A percentile compares a stretch with the other conserved stretches of the same genome.
These are phyloP conservation scores for Hemichromis elongatus DNA, from an alignment of 2,113 vertebrate genomes.

Conservation along the genomic window DNA sequence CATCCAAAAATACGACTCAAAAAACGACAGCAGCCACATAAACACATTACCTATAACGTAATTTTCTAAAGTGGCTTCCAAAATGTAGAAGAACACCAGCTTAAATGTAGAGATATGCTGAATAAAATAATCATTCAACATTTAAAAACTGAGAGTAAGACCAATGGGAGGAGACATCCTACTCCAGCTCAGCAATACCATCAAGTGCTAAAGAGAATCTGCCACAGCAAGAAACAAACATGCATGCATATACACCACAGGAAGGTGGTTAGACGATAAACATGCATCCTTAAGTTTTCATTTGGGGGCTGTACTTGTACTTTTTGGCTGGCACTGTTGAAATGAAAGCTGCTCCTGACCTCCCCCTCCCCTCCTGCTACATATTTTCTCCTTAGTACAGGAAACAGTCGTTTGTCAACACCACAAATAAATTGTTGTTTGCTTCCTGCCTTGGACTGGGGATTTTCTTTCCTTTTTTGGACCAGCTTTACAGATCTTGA, in stretches of 20 bases:
- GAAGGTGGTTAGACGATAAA: constrained; percentile 24
- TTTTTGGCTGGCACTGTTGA: neutral
- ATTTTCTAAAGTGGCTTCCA: neutral
- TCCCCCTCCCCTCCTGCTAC: neutral
- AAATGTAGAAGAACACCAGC: neutral
- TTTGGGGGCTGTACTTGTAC: neutral
- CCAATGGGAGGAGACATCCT: neutral
- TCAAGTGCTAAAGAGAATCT: neutral
- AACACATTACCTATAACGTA: neutral
- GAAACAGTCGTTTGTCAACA: constrained; percentile 60
- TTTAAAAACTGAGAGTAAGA: neutral
- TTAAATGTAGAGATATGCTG: neutral
- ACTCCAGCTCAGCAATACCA: neutral
- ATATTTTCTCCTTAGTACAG: constrained; percentile 46
- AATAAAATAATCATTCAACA: neutral
- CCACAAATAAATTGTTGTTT: constrained; percentile 58
- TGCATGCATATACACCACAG: neutral
- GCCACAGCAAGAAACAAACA: neutral
- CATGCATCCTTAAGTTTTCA: constrained; percentile 14
- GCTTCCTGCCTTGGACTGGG: constrained; percentile 38
- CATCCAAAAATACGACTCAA: neutral
- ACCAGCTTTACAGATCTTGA: neutral
- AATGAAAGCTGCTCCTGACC: neutral
- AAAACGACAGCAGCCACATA: neutral
- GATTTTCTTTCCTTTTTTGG: neutral